phyloP scores from a whole-genome alignment of 2,888 invertebrate genomes.

The Drosophila buzzatii region DNA sequence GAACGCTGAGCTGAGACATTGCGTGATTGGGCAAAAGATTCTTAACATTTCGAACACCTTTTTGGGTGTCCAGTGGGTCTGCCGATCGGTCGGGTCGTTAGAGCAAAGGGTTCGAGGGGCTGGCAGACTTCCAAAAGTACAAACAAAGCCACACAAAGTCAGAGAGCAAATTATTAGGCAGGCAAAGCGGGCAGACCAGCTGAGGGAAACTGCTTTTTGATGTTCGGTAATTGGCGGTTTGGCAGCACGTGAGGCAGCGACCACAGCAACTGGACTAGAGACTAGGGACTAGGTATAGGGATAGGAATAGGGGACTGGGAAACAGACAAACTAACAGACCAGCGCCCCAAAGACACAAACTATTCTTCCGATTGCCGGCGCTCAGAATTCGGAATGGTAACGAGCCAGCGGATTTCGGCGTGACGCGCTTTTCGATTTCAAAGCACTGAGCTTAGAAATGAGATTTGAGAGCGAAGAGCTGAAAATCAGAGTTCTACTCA shows the following conservation, averaged over 20 bases:
- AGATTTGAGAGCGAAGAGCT: slow-evolving; percentile 6
- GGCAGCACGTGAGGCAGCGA: slow-evolving; percentile 76
- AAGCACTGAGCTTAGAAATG: slow-evolving; percentile 20
- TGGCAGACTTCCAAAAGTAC: slow-evolving; percentile 52
- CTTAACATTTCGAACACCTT: slow-evolving; percentile 76
- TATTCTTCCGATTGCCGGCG: slow-evolving; percentile 68
- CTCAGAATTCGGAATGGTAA: slow-evolving; percentile 71
- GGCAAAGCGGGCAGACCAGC: slow-evolving; percentile 51
- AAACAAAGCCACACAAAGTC: slow-evolving; percentile 74
- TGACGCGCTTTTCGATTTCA: slow-evolving; percentile 72
- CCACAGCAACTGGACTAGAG: slow-evolving; percentile 35
- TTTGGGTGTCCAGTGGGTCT: slow-evolving; percentile 67
- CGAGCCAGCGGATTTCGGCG: slow-evolving; percentile 72
- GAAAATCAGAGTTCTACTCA: background rate
- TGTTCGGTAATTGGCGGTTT: slow-evolving; percentile 80
- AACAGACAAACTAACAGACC: slow-evolving; percentile 32
- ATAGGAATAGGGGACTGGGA: slow-evolving; percentile 10
- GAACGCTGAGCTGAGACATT: slow-evolving; percentile 45
- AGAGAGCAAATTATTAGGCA: slow-evolving; percentile 72
- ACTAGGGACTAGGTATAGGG: background rate
- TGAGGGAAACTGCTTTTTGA: slow-evolving; percentile 77
- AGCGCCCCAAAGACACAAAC: slow-evolving; percentile 38
- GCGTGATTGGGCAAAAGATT: slow-evolving; percentile 73
- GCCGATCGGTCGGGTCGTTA: slow-evolving; percentile 9
- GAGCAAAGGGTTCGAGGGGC: slow-evolving; percentile 19